Base-by-base conservation (phyloP, 1,140 invertebrate genomes). In the Dryas iulia region DNA sequence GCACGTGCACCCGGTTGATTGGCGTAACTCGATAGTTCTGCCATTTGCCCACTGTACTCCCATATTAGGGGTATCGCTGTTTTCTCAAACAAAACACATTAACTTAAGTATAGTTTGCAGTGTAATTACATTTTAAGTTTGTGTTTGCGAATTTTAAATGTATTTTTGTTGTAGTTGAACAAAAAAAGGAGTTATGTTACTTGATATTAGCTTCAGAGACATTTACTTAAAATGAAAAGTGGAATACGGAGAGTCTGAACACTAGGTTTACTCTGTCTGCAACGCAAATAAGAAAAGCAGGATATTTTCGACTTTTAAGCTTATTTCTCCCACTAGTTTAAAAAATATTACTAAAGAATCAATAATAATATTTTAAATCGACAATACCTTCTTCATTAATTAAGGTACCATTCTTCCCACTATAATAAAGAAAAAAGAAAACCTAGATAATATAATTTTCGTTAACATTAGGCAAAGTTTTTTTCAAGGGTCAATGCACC, bases 11-110 rank as follows among this genome's bases (percentile, higher is more conserved):
- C 78, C 86, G 84, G 78, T 79, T 87, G 86, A 90, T 90, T 90
- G 86, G 81, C 82, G 88, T 89, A 90, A 90, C 84, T 89, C 83
- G 88, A 89, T 89, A 89, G 79, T 77, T 76, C 81, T 89, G 85
- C 87, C 85, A 81, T 83, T 85, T 85, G 79, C 73, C 77, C 75
- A 72, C 78, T 78, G 79, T 83, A 84, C 86, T 86, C 39, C 18
- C 83, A 83, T 81, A 79, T 74, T 76, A 75, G 76, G 71, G 74
- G 39, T 47, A 47, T 47, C 39, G 39, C 14, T 47, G 39, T 47
- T 47, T 47, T 47, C 39, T 47, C 39, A 47, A 47, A 47, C 39
- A 47, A 47, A 47, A 47, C 3, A 47, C 39, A 47, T 21, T 47
- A 47, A 47, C 18, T n/a, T 47, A 47, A 47, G 14, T 47, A 47